Evolutionary conservation across 2,113 vertebrate species (phyloP).

Genomic region (Eulemur rufifrons): DNA sequence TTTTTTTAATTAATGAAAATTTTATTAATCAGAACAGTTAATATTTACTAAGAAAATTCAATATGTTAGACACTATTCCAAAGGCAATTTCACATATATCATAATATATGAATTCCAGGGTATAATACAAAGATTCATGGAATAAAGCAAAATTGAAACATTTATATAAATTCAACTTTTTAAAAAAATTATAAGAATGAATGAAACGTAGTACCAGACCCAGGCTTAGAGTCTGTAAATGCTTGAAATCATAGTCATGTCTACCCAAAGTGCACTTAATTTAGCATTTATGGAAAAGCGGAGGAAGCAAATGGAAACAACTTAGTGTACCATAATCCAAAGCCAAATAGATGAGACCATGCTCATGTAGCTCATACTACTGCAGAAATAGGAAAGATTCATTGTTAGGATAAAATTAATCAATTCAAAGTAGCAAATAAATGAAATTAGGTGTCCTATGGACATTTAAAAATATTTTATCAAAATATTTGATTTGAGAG

Average conservation of each 20-base stretch:
- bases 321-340: not conserved
- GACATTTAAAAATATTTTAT: conserved; percentile 14
- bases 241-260: not conserved
- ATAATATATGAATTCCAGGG: too few relatives aligned
- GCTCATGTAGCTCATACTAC: not conserved
- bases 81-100: too few relatives aligned
- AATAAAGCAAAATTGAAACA: too few relatives aligned
- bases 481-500: not conserved
- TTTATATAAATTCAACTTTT: not conserved
- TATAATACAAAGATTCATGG: too few relatives aligned
- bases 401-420: not conserved
- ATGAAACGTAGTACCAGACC: not conserved
- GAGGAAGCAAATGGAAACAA: not conserved
- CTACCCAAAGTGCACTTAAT: not conserved
- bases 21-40: too few relatives aligned
- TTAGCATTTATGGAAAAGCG: not conserved
- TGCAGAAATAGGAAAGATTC: not conserved
- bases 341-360: not conserved
- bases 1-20: too few relatives aligned
- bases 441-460: not conserved
- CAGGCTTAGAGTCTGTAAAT: not conserved
- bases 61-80: too few relatives aligned
- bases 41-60: too few relatives aligned
- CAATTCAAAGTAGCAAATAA: not conserved
- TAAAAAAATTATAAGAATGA: not conserved